Percentiles rank a stretch among this genome's conserved stretches.
Conservation (phyloP, 2,113 vertebrate species). For the Hystrix cristata region DNA sequence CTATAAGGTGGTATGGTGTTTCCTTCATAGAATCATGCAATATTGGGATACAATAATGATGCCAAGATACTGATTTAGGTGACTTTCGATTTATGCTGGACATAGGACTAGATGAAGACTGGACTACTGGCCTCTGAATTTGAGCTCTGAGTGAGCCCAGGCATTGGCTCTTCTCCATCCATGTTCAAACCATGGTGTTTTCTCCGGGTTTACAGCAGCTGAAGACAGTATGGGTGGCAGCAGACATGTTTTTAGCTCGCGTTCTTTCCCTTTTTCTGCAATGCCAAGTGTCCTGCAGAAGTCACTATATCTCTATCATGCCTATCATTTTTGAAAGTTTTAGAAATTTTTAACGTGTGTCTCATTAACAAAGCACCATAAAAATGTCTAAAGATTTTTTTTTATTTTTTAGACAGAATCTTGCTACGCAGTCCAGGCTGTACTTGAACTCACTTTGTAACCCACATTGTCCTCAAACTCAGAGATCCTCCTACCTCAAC, state of each 20-base stretch:
- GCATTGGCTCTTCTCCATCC: not conserved
- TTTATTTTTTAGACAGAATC: not conserved
- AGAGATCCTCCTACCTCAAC: not conserved
- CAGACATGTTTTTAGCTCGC: not conserved
- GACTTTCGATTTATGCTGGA: not conserved
- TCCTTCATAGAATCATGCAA: constrained; percentile 10
- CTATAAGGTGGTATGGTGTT: not conserved
- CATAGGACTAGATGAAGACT: not conserved
- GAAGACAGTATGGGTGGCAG: not conserved
- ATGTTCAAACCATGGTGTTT: not conserved
- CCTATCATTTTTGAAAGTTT: not conserved
- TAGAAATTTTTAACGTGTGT: not conserved
- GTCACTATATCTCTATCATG: not conserved
- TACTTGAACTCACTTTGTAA: not conserved
- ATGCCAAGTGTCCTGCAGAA: not conserved
- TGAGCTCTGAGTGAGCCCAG: not conserved
- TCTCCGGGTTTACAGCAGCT: not conserved
- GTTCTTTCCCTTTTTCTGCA: not conserved
- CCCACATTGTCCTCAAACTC: too few species aligned
- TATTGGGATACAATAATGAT: not conserved
- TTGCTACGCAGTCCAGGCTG: not conserved
- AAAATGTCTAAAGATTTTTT: not conserved
- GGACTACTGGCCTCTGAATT: not conserved
- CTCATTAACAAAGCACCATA: not conserved
- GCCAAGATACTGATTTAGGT: not conserved